A percentile compares a stretch with the other conserved stretches of the same genome.
These are phyloP conservation scores for Drosophila antonietae DNA, from an alignment of 2,888 invertebrate species.

Conservation along the genomic window DNA sequence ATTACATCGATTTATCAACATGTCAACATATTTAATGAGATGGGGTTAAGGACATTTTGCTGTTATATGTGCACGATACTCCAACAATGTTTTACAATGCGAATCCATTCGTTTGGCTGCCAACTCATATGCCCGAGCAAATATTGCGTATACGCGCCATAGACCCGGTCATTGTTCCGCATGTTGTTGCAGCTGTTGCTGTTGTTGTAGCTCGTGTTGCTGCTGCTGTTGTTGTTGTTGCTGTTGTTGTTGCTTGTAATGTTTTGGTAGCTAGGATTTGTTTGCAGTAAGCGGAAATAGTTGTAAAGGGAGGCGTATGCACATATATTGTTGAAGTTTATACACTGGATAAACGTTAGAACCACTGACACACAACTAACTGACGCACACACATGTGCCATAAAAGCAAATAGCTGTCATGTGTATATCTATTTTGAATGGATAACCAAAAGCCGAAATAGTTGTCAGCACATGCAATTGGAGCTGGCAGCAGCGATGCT, in stretches of 20 bases:
- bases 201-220: constrained; percentile 17
- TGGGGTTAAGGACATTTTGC: constrained; percentile 70
- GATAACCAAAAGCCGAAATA: constrained; percentile 55
- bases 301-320: constrained; percentile 49
- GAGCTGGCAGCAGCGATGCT: constrained; percentile 19
- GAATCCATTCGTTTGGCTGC: constrained; percentile 41
- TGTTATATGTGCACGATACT: constrained; percentile 19
- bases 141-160: constrained; percentile 73
- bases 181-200: constrained; percentile 35
- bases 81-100: constrained; percentile 33
- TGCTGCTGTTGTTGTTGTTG: constrained; percentile 22
- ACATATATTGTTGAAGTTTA: constrained; percentile 67
- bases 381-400: constrained; percentile 55
- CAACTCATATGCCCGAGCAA: constrained; percentile 68
- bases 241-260: constrained; percentile 39
- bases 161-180: constrained; percentile 56
- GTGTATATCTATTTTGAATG: constrained; percentile 43
- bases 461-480: constrained; percentile 48
- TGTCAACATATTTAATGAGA: constrained; percentile 80
- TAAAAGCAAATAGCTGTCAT: constrained; percentile 78
- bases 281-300: constrained; percentile 77
- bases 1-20: constrained; percentile 77
- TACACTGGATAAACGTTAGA: constrained; percentile 73
- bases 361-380: constrained; percentile 58
- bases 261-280: constrained; percentile 72